These are phyloP conservation scores for Apamea crenata DNA, from an alignment of 2,888 invertebrate species.

Conservation along the genomic window DNA sequence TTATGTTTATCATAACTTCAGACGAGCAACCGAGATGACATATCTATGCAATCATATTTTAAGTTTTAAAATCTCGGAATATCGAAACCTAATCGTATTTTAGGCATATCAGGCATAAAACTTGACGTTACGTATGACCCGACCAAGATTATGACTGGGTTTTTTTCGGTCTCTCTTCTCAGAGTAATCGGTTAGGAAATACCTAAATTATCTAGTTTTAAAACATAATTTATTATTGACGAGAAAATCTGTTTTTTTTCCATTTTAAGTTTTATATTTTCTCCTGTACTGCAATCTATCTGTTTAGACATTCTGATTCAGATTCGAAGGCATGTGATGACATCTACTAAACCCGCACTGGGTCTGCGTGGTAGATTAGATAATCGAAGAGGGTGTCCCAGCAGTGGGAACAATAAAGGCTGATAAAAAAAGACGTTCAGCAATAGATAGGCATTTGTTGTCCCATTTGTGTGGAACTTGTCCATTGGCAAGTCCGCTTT, in stretches of 20 bases:
- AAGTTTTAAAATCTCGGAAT: neutral
- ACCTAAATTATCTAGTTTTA: neutral
- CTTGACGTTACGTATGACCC: neutral
- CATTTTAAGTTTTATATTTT: neutral
- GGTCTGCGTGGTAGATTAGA: neutral
- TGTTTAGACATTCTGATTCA: neutral
- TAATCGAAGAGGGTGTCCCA: too few species aligned
- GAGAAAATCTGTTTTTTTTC: neutral
- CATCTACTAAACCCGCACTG: neutral
- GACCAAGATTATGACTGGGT: too few species aligned
- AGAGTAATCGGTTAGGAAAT: neutral
- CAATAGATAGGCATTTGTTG: too few species aligned
- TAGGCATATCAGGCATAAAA: neutral
- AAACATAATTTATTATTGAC: neutral
- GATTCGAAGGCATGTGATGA: neutral
- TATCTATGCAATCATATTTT: neutral
- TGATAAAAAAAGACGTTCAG: too few species aligned
- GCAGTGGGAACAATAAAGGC: too few species aligned
- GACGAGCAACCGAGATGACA: neutral
- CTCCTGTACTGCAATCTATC: neutral
- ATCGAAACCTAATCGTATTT: neutral
- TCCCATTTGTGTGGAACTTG: too few species aligned
- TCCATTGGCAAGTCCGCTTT: neutral
- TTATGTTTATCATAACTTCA: neutral
- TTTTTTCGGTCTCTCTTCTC: neutral